Evolutionary conservation across 1,140 invertebrate species (phyloP).

Genomic region (Drosophila neocordata): DNA sequence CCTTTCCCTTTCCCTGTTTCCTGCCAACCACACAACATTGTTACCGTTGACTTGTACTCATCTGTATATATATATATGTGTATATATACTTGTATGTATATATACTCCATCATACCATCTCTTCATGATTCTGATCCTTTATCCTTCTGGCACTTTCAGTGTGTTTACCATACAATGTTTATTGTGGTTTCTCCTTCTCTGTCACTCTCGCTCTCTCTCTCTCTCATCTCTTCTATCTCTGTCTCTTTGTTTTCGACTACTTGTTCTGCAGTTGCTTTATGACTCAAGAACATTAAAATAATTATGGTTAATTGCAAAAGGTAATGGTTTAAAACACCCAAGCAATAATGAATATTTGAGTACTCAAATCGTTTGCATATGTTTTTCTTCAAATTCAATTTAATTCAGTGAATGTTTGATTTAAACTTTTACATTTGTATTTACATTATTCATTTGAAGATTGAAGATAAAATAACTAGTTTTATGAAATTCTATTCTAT

Average conservation of each 20-base stretch:
- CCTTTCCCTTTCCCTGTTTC: not conserved
- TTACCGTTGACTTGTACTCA: not conserved
- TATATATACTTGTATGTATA: too few relatives aligned
- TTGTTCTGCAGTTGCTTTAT: slow-evolving; percentile 31
- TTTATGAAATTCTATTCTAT: too few relatives aligned
- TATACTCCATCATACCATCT: slow-evolving; percentile 39
- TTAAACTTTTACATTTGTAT: too few relatives aligned
- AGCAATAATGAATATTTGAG: too few relatives aligned
- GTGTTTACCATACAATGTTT: slow-evolving; percentile 32
- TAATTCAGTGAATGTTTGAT: too few relatives aligned
- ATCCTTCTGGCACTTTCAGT: not conserved
- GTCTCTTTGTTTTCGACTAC: slow-evolving; percentile 14
- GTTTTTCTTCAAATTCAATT: too few relatives aligned
- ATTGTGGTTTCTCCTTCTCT: slow-evolving; percentile 12
- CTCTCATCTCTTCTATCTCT: too few relatives aligned
- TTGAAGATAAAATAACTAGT: too few relatives aligned
- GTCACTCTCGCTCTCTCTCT: too few relatives aligned
- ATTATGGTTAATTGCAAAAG: slow-evolving; percentile 35
- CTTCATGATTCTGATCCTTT: slow-evolving; percentile 29
- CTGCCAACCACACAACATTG: not conserved
- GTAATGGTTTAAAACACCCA: too few relatives aligned
- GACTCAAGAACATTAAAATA: slow-evolving; percentile 16
- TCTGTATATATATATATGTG: slow-evolving; percentile 28
- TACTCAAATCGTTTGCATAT: too few relatives aligned
- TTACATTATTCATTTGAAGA: too few relatives aligned